Conservation (phyloP, 2,113 vertebrate genomes). For the Garra rufa region DNA sequence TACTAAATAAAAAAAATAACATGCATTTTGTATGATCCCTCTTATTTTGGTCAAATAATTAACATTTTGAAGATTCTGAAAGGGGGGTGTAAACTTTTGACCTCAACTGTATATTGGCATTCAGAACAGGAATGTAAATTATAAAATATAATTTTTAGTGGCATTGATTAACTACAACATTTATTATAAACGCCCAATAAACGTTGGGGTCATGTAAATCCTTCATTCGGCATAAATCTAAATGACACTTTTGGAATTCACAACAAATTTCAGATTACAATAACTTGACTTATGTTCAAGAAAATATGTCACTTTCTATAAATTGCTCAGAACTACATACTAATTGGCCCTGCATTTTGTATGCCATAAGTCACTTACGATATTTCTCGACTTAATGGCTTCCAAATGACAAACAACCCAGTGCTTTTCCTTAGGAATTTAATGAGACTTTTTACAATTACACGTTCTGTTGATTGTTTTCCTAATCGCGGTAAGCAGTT, state of each 20-base stretch:
- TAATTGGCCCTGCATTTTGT: neutral
- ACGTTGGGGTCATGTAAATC: no score
- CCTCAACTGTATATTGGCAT: no score
- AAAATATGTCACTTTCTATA: neutral
- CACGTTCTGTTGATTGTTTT: constrained; percentile 25
- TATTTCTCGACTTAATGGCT: neutral
- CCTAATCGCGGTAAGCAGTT: neutral
- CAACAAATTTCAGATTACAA: neutral
- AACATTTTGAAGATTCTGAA: no score
- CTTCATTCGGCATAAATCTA: neutral
- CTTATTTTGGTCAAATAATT: no score
- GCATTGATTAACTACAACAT: no score
- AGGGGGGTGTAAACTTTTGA: no score
- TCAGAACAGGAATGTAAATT: no score
- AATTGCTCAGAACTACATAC: neutral
- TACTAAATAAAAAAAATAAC: no score
- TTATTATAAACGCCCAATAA: no score
- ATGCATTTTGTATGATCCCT: no score
- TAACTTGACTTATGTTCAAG: neutral
- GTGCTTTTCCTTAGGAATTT: neutral
- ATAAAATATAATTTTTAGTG: no score
- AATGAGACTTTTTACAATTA: constrained; percentile 6
- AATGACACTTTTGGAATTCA: neutral
- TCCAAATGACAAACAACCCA: neutral
- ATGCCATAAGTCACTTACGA: neutral